Base-by-base conservation (phyloP, 2,113 vertebrate species). In the Aphyosemion australe region DNA sequence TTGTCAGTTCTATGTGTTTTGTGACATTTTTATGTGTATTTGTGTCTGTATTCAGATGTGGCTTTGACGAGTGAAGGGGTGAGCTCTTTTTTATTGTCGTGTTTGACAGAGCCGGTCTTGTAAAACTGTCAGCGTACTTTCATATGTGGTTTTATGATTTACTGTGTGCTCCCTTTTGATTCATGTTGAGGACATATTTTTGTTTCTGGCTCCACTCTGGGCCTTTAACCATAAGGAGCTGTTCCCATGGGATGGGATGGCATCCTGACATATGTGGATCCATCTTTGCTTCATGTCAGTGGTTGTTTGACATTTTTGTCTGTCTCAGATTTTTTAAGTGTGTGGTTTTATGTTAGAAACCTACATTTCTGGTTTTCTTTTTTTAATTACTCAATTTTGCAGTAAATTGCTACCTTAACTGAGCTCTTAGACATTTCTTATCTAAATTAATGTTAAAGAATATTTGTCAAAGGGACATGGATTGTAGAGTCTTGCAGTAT, bases 61-160 rank as follows among this genome's bases (percentile, higher is more conserved):
- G 71, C 61, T 0, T 39, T 19, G 61, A 59, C 31, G 74, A 68
- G 34, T 11, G 13, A 46, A 47, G 66, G 45, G 72, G 15, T 42
- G 58, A 59, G 54, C 70, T 83, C 34, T 62, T 16, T 65, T 45
- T 59, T 58, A 61, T 77, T 69, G 67, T 74, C 42, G 39, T 8
- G 12, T 75, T 39, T 43, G 68, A 74, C 52, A 21, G 72, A 72
- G 37, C 65, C 39, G 72, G 65, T 60, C 67, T 64, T 41, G 61
- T 42, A 13, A 52, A 12, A 34, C 72, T 70, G 68, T 62, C 80
- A 37, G 43, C 68, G 72, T 52, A 32, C 62, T 68, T 66, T 72
- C 53, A 66, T 12, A 55, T 74, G 71, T 70, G 80, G 57, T 53
- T 80, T 76, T 46, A 18, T 70, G 68, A 79, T 76, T 20, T 37